These are phyloP conservation scores for Zygothrica quintamaculata DNA, from an alignment of 2,888 invertebrate genomes.

Conservation along the genomic window DNA sequence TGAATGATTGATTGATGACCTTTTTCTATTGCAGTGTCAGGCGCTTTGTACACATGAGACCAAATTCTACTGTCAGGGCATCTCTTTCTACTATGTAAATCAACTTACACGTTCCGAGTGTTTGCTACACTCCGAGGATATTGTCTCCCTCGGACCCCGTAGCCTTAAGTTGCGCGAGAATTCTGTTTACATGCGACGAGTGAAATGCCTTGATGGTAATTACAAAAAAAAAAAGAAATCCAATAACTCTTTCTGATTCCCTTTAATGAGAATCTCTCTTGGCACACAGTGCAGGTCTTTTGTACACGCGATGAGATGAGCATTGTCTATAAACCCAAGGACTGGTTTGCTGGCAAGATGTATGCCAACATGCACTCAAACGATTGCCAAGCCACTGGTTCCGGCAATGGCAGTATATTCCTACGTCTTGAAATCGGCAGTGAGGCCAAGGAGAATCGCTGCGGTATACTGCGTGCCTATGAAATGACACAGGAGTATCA, in stretches of 20 bases:
- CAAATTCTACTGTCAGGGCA: slow-evolving; percentile 90
- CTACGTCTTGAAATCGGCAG: slow-evolving; percentile 82
- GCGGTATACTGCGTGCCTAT: slow-evolving; percentile 84
- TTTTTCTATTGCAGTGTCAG: slow-evolving; percentile 85
- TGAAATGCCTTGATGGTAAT: slow-evolving; percentile 93
- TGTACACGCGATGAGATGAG: slow-evolving; percentile 90
- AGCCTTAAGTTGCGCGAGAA: slow-evolving; percentile 86
- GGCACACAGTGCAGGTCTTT: slow-evolving; percentile 89
- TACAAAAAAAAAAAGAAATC: too few species aligned
- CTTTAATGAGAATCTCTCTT: neutral
- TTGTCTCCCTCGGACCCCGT: slow-evolving; percentile 91
- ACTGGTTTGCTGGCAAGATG: slow-evolving; percentile 89
- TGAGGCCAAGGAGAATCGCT: slow-evolving; percentile 83
- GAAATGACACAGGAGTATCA: slow-evolving; percentile 82
- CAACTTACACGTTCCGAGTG: slow-evolving; percentile 85
- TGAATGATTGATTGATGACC: slow-evolving; percentile 66
- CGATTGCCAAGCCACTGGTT: slow-evolving; percentile 88
- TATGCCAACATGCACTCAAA: slow-evolving; percentile 93
- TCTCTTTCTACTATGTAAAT: slow-evolving; percentile 85
- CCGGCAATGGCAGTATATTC: slow-evolving; percentile 83
- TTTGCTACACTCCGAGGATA: slow-evolving; percentile 92
- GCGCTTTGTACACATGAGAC: slow-evolving; percentile 87
- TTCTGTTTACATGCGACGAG: slow-evolving; percentile 91
- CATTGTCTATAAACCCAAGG: slow-evolving; percentile 88
- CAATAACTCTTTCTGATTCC: neutral